A percentile compares a stretch with the other conserved stretches of the same genome.
These are phyloP conservation scores for Bucco capensis DNA, from an alignment of 2,113 vertebrate genomes.

Conservation along the genomic window DNA sequence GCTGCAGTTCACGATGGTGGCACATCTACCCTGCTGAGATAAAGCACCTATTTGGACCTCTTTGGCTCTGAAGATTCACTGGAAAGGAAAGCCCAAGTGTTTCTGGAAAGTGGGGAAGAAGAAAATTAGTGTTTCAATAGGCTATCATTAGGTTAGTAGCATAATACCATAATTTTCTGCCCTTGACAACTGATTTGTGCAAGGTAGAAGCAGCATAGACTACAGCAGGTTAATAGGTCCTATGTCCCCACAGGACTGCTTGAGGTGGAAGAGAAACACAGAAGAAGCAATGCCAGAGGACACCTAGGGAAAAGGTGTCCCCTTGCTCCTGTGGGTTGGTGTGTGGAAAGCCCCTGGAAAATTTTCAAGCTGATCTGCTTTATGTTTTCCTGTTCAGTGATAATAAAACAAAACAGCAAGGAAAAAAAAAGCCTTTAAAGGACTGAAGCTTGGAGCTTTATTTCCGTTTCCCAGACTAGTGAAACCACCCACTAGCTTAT, in stretches of 20 bases:
- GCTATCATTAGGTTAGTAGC: background rate
- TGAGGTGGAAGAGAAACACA: background rate
- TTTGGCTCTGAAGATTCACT: slow-evolving; percentile 29
- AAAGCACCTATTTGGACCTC: slow-evolving; percentile 39
- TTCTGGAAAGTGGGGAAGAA: background rate
- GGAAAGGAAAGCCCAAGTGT: slow-evolving; percentile 18
- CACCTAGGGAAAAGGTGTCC: background rate
- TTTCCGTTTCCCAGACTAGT: background rate
- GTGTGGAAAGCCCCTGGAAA: background rate
- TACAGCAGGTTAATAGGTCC: background rate
- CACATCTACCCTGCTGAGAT: slow-evolving; percentile 17
- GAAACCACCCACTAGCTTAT: slow-evolving; percentile 21
- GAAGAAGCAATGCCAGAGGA: background rate
- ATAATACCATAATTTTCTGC: slow-evolving; percentile 20
- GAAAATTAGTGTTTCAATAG: slow-evolving; percentile 22
- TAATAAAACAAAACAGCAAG: background rate
- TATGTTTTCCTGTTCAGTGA: background rate
- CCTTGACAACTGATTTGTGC: background rate
- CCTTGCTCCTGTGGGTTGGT: background rate
- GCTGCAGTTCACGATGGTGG: background rate
- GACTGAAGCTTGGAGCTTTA: background rate
- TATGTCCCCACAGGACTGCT: background rate
- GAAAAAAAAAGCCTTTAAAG: background rate
- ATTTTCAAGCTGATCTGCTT: background rate
- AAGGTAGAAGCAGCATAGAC: background rate